Percentiles rank a stretch among this genome's conserved stretches.
Evolutionary conservation across 2,113 vertebrate genomes (phyloP).

Genomic region (Salvelinus alpinus): DNA sequence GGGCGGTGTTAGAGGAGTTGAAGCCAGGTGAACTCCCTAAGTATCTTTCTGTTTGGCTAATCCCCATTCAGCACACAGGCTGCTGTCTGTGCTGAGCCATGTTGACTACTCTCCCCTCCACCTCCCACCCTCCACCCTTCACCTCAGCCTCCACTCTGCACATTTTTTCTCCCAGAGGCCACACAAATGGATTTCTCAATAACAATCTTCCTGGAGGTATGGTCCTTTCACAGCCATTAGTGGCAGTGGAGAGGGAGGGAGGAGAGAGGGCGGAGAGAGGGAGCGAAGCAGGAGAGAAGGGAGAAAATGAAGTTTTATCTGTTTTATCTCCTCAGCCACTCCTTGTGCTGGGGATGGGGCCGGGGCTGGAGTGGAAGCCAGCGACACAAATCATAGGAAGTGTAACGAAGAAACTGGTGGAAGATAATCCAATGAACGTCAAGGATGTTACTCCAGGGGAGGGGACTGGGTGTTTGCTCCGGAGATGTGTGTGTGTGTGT

Average conservation of each 20-base stretch:
- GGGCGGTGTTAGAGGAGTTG: too few relatives aligned
- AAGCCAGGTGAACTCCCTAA: too few relatives aligned
- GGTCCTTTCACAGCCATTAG: conserved; percentile 11
- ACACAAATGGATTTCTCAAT: conserved; percentile 30
- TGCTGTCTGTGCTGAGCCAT: not conserved
- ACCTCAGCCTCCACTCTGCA: conserved; percentile 1
- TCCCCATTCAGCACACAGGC: conserved; percentile 33
- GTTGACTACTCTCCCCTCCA: conserved; percentile 13
- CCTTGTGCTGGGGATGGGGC: conserved; percentile 27
- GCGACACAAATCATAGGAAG: conserved; percentile 53
- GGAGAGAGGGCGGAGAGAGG: too few relatives aligned
- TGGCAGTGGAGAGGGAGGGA: not conserved
- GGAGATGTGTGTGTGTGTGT: conserved; percentile 5
- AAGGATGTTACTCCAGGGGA: conserved; percentile 32
- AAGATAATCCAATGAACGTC: conserved; percentile 55
- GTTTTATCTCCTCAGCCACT: conserved; percentile 36
- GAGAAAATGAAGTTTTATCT: conserved; percentile 25
- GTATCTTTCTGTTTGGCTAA: not conserved
- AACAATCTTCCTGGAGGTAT: conserved; percentile 27
- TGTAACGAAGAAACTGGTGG: conserved; percentile 46
- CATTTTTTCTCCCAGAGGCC: conserved; percentile 1
- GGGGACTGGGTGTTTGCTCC: conserved; percentile 3
- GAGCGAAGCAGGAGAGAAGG: too few relatives aligned
- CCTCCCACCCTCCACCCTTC: not conserved
- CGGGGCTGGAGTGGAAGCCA: not conserved